Base-by-base conservation (phyloP, 1,140 invertebrate genomes). In the Apocrypta bakeri region DNA sequence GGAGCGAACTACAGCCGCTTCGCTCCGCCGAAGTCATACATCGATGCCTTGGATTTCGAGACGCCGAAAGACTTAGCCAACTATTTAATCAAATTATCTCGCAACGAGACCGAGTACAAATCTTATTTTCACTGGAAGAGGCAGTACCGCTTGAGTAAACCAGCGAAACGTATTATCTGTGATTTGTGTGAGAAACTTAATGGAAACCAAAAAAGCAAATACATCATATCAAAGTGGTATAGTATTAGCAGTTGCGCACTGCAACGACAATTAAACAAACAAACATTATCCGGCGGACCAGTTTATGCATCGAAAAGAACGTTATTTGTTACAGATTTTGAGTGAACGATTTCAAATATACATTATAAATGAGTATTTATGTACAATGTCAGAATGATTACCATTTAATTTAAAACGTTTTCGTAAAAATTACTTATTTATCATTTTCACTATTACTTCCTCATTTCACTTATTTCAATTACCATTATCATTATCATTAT, bases 21-120 rank as follows among this genome's bases (percentile, higher is more conserved):
- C 27, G 90, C 93, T 11, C 95, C 95, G 0, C 90, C 92, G 0
- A 87, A 93, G 56, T 95, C 95, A 0, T 95, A 93, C 85, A 94
- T 96, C 68, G 91, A 95, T 87, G 93, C 93, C 0, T 87, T 91
- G n/a, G 90, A 93, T 69, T 95, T 94, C 82, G 84, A 91, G 6
- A 89, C 87, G 7, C 91, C 93, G 0, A 85, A 90, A 79, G 85
- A 93, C 1, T 87, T 96, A 76, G 94, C 92, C 0, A 31, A 90
- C 0, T 93, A 94, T 84, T 84, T 96, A 64, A 87, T 88, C 12
- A 85, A 86, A 48, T 85, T 96, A 37, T 92, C 92, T 8, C 83
- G 85, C 2, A 86, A 93, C 86, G 83, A 86, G 1, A 63, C 79
- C 0, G 88, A 92, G 56, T 94, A 94, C 85, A 85, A 88, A 33